Evolutionary conservation across 2,888 invertebrate species (phyloP).

Genomic region (Drosophila vallismaia): DNA sequence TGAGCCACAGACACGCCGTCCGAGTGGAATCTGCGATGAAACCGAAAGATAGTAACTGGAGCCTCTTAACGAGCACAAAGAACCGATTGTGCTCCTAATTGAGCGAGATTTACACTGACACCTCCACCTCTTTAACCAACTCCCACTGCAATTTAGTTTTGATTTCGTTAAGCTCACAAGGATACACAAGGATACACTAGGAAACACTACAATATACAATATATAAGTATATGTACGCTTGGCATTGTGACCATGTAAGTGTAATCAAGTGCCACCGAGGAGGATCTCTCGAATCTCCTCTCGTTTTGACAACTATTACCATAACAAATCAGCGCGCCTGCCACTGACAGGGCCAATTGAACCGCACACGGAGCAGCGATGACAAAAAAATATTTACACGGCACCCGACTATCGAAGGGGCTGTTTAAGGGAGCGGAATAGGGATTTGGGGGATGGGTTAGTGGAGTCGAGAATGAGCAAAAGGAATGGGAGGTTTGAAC

Average conservation of each 20-base stretch:
- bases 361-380: slow-evolving; percentile 45
- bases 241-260: slow-evolving; percentile 56
- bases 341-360: slow-evolving; percentile 75
- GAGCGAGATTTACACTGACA: slow-evolving; percentile 66
- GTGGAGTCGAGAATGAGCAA: slow-evolving; percentile 45
- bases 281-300: slow-evolving; percentile 71
- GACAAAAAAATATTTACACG: slow-evolving; percentile 65
- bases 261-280: slow-evolving; percentile 73
- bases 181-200: neutral
- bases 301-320: slow-evolving; percentile 74
- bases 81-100: slow-evolving; percentile 56
- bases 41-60: slow-evolving; percentile 21
- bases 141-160: slow-evolving; percentile 29
- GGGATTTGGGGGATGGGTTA: slow-evolving; percentile 2
- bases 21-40: slow-evolving; percentile 44
- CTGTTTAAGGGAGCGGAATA: slow-evolving; percentile 2
- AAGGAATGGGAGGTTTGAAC: slow-evolving; percentile 8
- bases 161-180: slow-evolving; percentile 38
- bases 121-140: slow-evolving; percentile 12
- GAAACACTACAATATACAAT: slow-evolving; percentile 15
- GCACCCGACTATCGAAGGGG: slow-evolving; percentile 51
- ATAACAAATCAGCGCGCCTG: slow-evolving; percentile 75
- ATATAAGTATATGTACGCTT: neutral
- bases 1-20: slow-evolving; percentile 61
- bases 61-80: slow-evolving; percentile 53